Evolutionary conservation across 2,888 invertebrate genomes (phyloP).

Genomic region (Willowsia nigromaculata): DNA sequence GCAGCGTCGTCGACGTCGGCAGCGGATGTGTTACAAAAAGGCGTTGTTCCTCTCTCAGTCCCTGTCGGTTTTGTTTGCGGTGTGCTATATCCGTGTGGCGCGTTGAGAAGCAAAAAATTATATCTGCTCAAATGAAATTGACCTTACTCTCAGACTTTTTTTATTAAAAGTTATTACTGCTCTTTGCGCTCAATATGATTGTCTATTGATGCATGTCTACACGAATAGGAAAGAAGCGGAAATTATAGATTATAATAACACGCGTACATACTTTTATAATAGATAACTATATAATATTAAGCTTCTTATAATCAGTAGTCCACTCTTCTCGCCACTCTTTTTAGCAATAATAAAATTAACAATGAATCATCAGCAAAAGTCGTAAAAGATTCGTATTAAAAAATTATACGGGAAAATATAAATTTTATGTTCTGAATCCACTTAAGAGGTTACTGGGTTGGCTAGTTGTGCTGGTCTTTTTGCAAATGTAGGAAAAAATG

Average conservation of each 20-base stretch:
- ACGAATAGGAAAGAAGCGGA: neutral
- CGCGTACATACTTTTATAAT: neutral
- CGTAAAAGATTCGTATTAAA: neutral
- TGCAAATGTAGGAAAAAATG: neutral
- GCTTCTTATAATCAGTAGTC: too few relatives aligned
- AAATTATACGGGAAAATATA: neutral
- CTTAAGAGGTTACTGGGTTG: neutral
- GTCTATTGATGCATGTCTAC: neutral
- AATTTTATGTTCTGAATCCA: neutral
- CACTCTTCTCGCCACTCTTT: too few relatives aligned
- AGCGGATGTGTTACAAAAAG: conserved; percentile 34
- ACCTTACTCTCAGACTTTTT: neutral
- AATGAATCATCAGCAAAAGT: neutral
- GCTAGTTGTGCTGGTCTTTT: neutral
- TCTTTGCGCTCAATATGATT: too few relatives aligned
- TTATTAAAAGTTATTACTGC: neutral
- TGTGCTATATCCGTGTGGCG: neutral
- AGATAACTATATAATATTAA: too few relatives aligned
- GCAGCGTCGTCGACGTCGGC: neutral
- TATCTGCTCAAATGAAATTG: neutral
- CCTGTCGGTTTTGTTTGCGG: conserved; percentile 29
- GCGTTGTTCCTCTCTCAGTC: conserved; percentile 19
- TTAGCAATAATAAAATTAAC: too few relatives aligned
- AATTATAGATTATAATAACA: neutral
- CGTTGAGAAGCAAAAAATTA: neutral